Evolutionary conservation across 1,140 invertebrate genomes (phyloP), one percentile per base, ranked within the genome.

Genomic region (Centruroides sculpturatus): DNA sequence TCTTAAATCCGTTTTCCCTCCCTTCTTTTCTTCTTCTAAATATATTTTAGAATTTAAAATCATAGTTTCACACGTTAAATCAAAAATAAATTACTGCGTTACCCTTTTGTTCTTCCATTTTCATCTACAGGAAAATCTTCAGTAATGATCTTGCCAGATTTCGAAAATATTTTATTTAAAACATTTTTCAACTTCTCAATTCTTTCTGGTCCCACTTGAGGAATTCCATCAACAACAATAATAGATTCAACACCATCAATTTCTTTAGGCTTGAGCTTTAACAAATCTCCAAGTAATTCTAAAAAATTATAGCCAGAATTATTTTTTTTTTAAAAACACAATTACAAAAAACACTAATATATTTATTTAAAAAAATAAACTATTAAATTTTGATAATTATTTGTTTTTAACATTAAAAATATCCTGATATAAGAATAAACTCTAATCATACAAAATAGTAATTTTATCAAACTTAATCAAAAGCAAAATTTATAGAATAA

Each of bases 221-320:
- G 97, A 55, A 96, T 85, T 60, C 94, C 92, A 76, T 98, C 95
- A 7, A 99, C 87, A 5, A 99, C 88, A 69, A 99, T 86, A 8
- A 98, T 89, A 67, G 86, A 89, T 72, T 98, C 93, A 49, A 97
- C 87, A 41, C 93, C 92, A 77, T 96, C 92, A 49, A 89, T 89
- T 76, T 96, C 90, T 60, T 87, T 87, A 0, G 95, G 95, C 70
- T 88, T 89, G 63, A 86, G 81, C 56, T 83, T 81, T 56, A 97
- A 71, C 59, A 98, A 74, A 75, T 98, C 93, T 7, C 80, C 85
- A 53, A 97, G 76, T 23, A 97, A 77, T 72, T 94, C 93, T 96
- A 79, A 58, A 83, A 80, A 72, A 68, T 62, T 67, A 62, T 62
- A 61, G 23, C 23, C 23, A 23, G 23, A 23, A 23, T 23, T 23